Evolutionary conservation across 2,797 vertebrate species (phyloP), one percentile per base, ranked within the genome.

Genomic region (Spondyliosoma cantharus): DNA sequence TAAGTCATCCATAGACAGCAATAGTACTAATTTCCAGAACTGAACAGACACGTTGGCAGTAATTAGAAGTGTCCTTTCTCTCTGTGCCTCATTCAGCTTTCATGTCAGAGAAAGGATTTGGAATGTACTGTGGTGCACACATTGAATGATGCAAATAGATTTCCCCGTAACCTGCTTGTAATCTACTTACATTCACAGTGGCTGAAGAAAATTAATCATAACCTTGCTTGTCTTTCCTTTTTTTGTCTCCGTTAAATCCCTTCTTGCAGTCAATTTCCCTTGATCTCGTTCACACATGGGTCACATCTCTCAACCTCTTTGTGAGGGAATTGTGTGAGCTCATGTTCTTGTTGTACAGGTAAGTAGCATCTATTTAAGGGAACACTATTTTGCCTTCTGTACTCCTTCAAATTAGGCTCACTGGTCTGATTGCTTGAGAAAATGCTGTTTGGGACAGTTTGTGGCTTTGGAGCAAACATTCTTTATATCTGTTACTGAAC

Each of bases 31-130:
- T 77, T 76, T 75, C 77, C 74, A 82, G 83, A 89, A 84, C 78
- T 81, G 70, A 88, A 83, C 85, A 91, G 81, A 93, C 80, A 86
- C 59, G 81, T 84, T 91, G 91, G 90, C 87, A 91, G 89, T 93
- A 91, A 92, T 91, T 81, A 84, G 81, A 87, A 84, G 78, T 83
- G 78, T 91, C 80, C 78, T 86, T 90, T 84, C 77, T 76, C 74
- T 78, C 83, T 86, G 82, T 85, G 75, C 86, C 89, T 84, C 65
- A n/a, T 71, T 91, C 64, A 58, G 22, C 68, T 90, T 88, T 76
- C 59, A 90, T 84, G 89, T 83, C 45, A 67, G 80, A 87, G 83
- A 81, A 86, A 80, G 80, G 85, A 85, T 89, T 83, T 89, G 86
- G 85, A 92, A 92, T 86, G 87, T 89, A 84, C 64, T 49, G 59